Conservation (phyloP, 1,140 invertebrate genomes). For the Teleopsis dalmanni region DNA sequence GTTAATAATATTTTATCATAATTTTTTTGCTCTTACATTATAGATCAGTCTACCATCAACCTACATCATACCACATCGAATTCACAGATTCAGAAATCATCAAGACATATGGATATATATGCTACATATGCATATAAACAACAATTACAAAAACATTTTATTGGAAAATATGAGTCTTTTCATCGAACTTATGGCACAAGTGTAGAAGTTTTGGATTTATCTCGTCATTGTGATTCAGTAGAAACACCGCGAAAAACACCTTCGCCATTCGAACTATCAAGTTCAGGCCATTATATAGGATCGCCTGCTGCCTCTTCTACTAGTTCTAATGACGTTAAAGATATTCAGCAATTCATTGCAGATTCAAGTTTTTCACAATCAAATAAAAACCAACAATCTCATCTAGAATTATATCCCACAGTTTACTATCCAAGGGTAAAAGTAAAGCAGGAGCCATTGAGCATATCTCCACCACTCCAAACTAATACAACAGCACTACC, state of each 20-base stretch:
- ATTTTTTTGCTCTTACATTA: background rate
- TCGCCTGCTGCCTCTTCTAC: constrained; percentile 20
- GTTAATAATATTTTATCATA: background rate
- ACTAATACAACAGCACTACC: no score
- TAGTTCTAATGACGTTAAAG: constrained; percentile 21
- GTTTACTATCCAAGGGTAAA: constrained; percentile 29
- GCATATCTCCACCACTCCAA: no score
- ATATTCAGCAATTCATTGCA: constrained; percentile 25
- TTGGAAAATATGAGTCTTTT: constrained; percentile 18
- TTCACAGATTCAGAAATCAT: constrained; percentile 12
- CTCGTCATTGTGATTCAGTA: constrained; percentile 38
- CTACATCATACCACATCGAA: constrained; percentile 4
- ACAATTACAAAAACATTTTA: constrained; percentile 25
- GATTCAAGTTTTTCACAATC: no score
- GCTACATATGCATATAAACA: constrained; percentile 40
- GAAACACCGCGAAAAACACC: constrained; percentile 38
- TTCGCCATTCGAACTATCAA: constrained; percentile 36
- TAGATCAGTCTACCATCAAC: background rate
- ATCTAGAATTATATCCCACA: constrained; percentile 20
- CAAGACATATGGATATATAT: constrained; percentile 36
- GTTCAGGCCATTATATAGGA: constrained; percentile 28
- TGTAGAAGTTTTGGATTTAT: constrained; percentile 39
- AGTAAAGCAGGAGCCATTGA: background rate
- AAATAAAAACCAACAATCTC: background rate
- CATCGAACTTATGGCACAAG: constrained; percentile 16